Evolutionary conservation across 2,888 invertebrate species (phyloP).

Genomic region (Thumatha senex): DNA sequence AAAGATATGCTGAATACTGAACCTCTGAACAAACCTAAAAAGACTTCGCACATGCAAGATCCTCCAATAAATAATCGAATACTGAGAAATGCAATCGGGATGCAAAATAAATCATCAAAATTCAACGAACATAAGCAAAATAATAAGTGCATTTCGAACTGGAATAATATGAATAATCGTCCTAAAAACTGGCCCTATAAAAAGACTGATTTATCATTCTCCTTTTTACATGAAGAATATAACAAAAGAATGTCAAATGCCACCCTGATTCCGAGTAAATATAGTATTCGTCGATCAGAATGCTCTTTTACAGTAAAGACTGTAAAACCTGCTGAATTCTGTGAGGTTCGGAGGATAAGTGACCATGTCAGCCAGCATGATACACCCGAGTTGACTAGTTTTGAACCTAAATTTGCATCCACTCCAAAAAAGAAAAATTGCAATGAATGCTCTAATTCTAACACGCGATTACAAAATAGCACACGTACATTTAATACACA

Average conservation of each 20-base stretch:
- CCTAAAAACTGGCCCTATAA: not conserved
- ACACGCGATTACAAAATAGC: not conserved
- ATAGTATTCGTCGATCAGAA: slow-evolving; percentile 6
- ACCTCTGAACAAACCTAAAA: not conserved
- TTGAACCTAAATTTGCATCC: slow-evolving; percentile 54
- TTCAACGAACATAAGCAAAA: not conserved
- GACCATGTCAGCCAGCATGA: slow-evolving; percentile 6
- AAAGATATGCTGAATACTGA: slow-evolving; percentile 11
- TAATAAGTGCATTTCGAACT: not conserved
- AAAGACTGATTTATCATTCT: slow-evolving; percentile 37
- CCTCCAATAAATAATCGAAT: not conserved
- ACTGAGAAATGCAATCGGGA: slow-evolving; percentile 1
- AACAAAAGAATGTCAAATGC: not conserved
- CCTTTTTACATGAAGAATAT: slow-evolving; percentile 35
- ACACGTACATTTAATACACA: not conserved
- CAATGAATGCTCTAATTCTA: not conserved
- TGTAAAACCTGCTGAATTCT: not conserved
- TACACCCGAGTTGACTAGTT: slow-evolving; percentile 31
- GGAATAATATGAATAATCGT: not conserved
- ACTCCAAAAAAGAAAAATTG: slow-evolving; percentile 49
- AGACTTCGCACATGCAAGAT: not conserved
- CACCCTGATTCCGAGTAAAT: not conserved
- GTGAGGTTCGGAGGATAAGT: not conserved
- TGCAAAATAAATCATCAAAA: not conserved
- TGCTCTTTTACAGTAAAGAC: not conserved